Conservation (phyloP, 2,888 invertebrate genomes). For the Linhomoeus sp. region DNA sequence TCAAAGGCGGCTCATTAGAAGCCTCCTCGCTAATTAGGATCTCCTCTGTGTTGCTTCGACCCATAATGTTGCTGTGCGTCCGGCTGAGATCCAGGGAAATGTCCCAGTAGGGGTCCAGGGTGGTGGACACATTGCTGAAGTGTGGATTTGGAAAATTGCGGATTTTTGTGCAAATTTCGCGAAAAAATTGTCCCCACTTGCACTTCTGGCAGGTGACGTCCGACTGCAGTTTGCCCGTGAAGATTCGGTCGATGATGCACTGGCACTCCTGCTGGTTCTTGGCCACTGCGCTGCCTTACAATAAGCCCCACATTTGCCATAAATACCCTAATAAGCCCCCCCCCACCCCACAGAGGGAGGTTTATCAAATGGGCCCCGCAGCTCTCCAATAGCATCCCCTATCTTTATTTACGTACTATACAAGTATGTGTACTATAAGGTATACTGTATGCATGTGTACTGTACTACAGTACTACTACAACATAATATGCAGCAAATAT, state of each 20-base stretch:
- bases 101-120: conserved; percentile 93
- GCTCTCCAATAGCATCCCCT: no score
- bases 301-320: background rate
- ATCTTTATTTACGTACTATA: no score
- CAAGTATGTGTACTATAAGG: no score
- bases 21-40: no score
- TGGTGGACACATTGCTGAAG: conserved; percentile 69
- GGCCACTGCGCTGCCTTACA: background rate
- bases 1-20: no score
- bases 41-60: no score
- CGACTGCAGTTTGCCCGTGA: conserved; percentile 82
- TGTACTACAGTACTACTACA: background rate
- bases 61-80: no score
- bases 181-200: conserved; percentile 39
- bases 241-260: conserved; percentile 91
- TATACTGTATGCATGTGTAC: no score
- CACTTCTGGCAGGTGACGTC: conserved; percentile 89
- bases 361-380: no score
- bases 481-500: background rate
- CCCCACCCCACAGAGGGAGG: no score
- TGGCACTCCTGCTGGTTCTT: conserved; percentile 41
- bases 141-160: background rate
- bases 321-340: no score
- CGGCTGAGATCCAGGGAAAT: conserved; percentile 78
- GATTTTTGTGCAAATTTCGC: no score